These are phyloP conservation scores for Hexactinellida sp. DNA, from an alignment of 37 sponge, comb jelly and placozoan genomes.

Conservation along the genomic window DNA sequence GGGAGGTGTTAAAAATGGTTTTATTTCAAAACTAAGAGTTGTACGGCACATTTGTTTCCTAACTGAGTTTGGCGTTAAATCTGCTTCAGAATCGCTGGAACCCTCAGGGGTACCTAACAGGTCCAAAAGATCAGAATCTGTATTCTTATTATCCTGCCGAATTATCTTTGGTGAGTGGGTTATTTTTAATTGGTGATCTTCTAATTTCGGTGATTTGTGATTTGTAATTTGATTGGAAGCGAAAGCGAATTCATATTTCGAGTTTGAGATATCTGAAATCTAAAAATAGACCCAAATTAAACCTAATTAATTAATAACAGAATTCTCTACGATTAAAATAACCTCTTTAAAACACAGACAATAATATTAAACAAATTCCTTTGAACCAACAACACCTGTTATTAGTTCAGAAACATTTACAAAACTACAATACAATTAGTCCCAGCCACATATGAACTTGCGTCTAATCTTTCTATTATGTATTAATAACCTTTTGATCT, in stretches of 20 bases:
- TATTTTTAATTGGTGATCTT: not conserved
- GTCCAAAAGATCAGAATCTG: not conserved
- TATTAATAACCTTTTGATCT: no score
- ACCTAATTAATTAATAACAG: no score
- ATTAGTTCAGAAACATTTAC: no score
- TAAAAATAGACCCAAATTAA: no score
- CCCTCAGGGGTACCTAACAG: not conserved
- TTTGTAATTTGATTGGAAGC: not conserved
- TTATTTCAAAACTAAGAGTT: conserved; percentile 5
- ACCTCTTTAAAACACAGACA: no score
- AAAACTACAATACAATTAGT: no score
- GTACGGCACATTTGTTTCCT: not conserved
- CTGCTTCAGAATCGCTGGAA: not conserved
- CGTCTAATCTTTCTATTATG: no score
- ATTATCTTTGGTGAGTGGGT: not conserved
- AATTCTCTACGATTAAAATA: no score
- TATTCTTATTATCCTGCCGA: not conserved
- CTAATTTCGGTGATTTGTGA: not conserved
- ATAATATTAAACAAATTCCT: no score
- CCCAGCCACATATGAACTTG: no score
- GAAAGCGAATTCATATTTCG: not conserved
- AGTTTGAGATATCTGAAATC: not conserved
- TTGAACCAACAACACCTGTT: no score
- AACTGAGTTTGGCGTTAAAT: not conserved
- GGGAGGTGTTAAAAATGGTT: not conserved